Conservation (phyloP, 2,797 vertebrate species). For the Tinamus major region DNA sequence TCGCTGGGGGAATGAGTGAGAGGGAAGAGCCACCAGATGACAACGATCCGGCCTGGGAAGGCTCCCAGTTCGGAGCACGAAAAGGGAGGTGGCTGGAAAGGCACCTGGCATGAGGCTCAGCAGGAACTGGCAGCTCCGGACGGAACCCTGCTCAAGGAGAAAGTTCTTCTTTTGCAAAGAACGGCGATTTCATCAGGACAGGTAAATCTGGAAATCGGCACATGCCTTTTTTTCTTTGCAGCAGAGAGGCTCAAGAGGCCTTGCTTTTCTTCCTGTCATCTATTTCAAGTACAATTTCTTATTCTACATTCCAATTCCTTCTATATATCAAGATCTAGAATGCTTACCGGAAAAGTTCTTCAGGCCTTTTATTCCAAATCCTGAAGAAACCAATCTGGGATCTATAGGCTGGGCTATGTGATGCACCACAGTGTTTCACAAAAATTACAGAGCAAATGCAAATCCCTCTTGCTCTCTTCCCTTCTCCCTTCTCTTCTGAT, state of each 20-base stretch:
- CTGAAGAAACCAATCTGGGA: constrained; percentile 7
- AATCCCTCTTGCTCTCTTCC: not conserved
- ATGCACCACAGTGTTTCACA: rapidly evolving
- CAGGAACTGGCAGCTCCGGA: constrained; percentile 63
- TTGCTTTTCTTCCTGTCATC: not conserved
- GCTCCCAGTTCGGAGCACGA: constrained; percentile 65
- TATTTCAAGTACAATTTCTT: constrained; percentile 46
- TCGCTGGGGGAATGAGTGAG: constrained; percentile 65
- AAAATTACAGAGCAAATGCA: not conserved
- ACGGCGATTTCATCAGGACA: constrained; percentile 49
- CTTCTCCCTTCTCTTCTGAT: not conserved
- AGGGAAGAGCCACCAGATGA: constrained; percentile 61
- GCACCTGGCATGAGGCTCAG: constrained; percentile 61
- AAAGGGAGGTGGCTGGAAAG: constrained; percentile 66
- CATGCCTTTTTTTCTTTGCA: not conserved
- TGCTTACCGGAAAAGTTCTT: constrained; percentile 6
- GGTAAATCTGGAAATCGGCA: constrained; percentile 48
- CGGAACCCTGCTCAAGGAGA: constrained; percentile 49
- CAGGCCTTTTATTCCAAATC: constrained; percentile 8
- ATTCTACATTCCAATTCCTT: constrained; percentile 26
- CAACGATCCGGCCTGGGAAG: constrained; percentile 58
- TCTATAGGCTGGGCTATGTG: not conserved
- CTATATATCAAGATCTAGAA: not conserved
- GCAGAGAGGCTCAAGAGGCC: constrained; percentile 5
- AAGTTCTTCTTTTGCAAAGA: constrained; percentile 65